These are phyloP conservation scores for Yponomeuta cagnagella DNA, from an alignment of 2,888 invertebrate genomes.

Conservation along the genomic window DNA sequence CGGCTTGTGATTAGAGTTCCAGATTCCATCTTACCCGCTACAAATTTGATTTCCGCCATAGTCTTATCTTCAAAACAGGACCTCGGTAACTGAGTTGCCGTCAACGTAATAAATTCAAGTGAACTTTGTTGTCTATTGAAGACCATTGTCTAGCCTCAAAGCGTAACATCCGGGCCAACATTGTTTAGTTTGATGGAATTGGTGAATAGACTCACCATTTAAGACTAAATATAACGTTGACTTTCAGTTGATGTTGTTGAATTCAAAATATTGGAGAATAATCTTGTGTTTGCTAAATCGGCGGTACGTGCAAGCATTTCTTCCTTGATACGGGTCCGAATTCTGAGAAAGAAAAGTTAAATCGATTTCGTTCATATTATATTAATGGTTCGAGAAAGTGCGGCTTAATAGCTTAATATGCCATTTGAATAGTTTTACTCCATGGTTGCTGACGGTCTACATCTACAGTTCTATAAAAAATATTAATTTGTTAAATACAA, in stretches of 20 bases:
- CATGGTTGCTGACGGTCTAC: no score
- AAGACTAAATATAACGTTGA: not conserved
- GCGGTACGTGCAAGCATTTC: slow-evolving; percentile 42
- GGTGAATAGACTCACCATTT: not conserved
- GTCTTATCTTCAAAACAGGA: not conserved
- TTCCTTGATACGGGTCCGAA: slow-evolving; percentile 31
- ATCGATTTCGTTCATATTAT: no score
- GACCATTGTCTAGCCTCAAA: not conserved
- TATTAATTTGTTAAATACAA: no score
- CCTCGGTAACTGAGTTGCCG: not conserved
- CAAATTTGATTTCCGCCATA: not conserved
- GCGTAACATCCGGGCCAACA: not conserved
- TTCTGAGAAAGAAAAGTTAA: slow-evolving; percentile 32
- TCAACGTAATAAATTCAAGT: not conserved
- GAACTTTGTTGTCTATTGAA: not conserved
- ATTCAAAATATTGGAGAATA: not conserved
- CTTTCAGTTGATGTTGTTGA: no score
- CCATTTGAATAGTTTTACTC: no score
- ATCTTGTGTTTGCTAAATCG: slow-evolving; percentile 25
- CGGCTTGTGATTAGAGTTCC: no score
- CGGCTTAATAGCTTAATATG: no score
- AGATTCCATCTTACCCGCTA: not conserved
- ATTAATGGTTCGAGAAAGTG: no score
- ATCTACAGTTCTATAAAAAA: no score
- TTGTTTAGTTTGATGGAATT: slow-evolving; percentile 5